These are phyloP conservation scores for Zonitis immaculata DNA, from an alignment of 2,888 invertebrate species.

Conservation along the genomic window DNA sequence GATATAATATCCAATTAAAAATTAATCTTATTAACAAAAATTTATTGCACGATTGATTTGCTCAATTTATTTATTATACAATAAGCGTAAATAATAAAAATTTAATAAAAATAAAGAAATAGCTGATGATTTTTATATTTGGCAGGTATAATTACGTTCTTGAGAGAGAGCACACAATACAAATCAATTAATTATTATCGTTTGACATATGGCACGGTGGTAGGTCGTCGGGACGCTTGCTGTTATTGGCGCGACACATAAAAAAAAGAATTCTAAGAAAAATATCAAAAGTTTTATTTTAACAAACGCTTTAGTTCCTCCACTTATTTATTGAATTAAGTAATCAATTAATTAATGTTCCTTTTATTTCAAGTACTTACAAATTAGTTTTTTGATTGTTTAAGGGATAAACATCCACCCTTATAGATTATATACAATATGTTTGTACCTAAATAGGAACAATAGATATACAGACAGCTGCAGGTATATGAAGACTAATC, in stretches of 20 bases:
- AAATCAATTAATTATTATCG: constrained; percentile 50
- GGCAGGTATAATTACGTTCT: too few species aligned
- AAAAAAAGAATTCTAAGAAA: too few species aligned
- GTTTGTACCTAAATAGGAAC: constrained; percentile 28
- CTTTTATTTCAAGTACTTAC: too few species aligned
- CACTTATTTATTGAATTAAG: too few species aligned
- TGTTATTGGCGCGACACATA: constrained; percentile 22
- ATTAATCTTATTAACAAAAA: constrained; percentile 13
- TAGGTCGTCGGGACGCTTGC: constrained; percentile 42
- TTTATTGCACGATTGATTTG: not conserved
- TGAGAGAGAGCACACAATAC: too few species aligned
- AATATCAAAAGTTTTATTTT: too few species aligned
- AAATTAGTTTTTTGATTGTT: not conserved
- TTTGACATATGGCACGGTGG: too few species aligned
- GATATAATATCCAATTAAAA: constrained; percentile 11
- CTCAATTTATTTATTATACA: not conserved
- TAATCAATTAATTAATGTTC: too few species aligned
- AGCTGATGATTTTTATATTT: too few species aligned
- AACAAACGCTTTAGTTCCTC: too few species aligned
- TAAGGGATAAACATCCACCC: constrained; percentile 29
- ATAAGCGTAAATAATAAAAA: constrained; percentile 8
- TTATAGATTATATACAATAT: constrained; percentile 34
- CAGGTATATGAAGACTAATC: constrained; percentile 49
- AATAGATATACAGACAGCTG: constrained; percentile 43
- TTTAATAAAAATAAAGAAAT: too few species aligned